phyloP scores from a whole-genome alignment of 2,797 vertebrate genomes.

The Myioborus miniatus region DNA sequence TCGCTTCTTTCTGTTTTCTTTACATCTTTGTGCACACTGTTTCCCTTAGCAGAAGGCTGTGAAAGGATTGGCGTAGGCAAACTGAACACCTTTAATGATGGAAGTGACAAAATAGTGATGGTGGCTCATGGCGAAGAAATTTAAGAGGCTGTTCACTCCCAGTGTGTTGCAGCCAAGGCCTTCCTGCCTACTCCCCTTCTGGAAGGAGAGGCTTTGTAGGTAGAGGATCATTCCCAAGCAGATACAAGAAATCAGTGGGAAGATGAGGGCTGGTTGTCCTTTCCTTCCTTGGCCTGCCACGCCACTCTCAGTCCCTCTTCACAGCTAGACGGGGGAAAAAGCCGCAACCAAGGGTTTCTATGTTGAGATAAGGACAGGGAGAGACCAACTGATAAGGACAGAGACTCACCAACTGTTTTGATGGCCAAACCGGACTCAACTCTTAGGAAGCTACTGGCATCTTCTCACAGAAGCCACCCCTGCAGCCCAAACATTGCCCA shows the following conservation, averaged over 20 bases:
- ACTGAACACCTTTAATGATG: not conserved
- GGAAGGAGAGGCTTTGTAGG: not conserved
- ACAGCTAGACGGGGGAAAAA: not conserved
- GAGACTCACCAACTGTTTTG: not conserved
- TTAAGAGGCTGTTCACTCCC: not conserved
- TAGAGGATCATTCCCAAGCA: not conserved
- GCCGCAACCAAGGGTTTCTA: not conserved
- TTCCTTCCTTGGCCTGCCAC: not conserved
- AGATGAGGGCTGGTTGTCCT: not conserved
- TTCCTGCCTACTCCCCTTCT: not conserved
- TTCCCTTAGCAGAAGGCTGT: not conserved
- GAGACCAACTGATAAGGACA: too few relatives aligned
- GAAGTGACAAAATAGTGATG: not conserved
- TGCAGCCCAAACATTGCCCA: not conserved
- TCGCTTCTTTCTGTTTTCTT: constrained; percentile 8
- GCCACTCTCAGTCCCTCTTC: not conserved
- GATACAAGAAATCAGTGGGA: not conserved
- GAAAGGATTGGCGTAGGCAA: not conserved
- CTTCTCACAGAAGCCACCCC: not conserved
- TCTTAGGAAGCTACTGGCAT: not conserved
- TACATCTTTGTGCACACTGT: not conserved
- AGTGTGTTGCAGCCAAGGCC: not conserved
- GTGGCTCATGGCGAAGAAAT: not conserved
- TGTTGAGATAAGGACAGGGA: not conserved
- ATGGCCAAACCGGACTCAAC: not conserved